These are phyloP conservation scores for Capitulum mitella DNA, from an alignment of 2,888 invertebrate genomes.

Conservation along the genomic window DNA sequence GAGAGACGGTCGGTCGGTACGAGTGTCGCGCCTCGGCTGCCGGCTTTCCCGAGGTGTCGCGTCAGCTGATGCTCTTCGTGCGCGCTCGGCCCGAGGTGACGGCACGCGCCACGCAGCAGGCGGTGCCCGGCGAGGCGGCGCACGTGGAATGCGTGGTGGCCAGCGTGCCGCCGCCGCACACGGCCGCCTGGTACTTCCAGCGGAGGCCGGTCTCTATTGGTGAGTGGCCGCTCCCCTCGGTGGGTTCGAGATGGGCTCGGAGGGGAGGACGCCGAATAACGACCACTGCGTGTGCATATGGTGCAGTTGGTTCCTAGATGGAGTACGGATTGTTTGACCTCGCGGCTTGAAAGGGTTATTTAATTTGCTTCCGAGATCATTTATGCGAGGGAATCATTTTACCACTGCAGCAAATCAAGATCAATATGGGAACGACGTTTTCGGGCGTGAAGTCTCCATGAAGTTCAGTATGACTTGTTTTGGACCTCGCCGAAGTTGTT, in stretches of 20 bases:
- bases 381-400: no score
- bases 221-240: neutral
- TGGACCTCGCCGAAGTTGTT: neutral
- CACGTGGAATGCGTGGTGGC: constrained; percentile 81
- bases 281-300: no score
- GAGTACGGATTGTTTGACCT: no score
- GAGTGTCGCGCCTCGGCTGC: constrained; percentile 78
- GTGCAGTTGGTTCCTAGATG: no score
- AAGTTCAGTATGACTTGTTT: no score
- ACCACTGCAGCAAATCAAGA: no score
- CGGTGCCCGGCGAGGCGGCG: constrained; percentile 67
- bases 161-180: constrained; percentile 80
- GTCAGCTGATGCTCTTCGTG: constrained; percentile 68
- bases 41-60: constrained; percentile 78
- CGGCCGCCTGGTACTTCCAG: constrained; percentile 77
- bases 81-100: constrained; percentile 62
- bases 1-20: constrained; percentile 75
- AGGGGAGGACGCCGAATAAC: no score
- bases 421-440: no score
- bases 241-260: no score
- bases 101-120: constrained; percentile 75
- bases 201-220: constrained; percentile 40
- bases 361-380: no score
- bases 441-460: no score
- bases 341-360: no score